Conservation (phyloP, 2,113 vertebrate genomes). For the Agapornis roseicollis region DNA sequence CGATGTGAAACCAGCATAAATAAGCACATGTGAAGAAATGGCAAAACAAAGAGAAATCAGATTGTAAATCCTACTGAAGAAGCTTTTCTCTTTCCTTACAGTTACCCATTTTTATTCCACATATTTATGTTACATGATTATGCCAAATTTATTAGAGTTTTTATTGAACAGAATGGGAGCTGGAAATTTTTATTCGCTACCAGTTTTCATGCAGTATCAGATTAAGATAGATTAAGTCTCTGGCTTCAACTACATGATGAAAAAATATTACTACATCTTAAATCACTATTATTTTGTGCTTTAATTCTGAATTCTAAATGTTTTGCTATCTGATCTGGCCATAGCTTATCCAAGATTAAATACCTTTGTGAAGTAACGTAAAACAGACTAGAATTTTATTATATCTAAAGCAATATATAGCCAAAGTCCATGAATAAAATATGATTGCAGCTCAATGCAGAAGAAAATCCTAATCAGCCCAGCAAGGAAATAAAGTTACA, state of each 20-base stretch:
- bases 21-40: background rate
- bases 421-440: background rate
- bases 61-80: background rate
- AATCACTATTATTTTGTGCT: background rate
- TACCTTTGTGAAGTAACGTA: background rate
- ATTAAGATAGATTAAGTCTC: slow-evolving; percentile 21
- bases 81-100: background rate
- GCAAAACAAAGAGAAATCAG: background rate
- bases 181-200: background rate
- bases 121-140: background rate
- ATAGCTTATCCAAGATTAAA: slow-evolving; percentile 27
- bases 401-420: background rate
- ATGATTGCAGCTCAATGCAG: background rate
- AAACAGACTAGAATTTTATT: background rate
- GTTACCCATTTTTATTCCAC: background rate
- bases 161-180: background rate
- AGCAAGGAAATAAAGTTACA: background rate
- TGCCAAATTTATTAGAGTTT: background rate
- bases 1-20: background rate
- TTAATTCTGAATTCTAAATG: background rate
- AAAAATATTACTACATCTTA: slow-evolving; percentile 23
- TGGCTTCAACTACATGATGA: background rate
- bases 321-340: background rate
- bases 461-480: background rate
- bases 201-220: background rate